Base-by-base conservation (phyloP, 2,888 invertebrate species). In the Bedellia somnulentella region DNA sequence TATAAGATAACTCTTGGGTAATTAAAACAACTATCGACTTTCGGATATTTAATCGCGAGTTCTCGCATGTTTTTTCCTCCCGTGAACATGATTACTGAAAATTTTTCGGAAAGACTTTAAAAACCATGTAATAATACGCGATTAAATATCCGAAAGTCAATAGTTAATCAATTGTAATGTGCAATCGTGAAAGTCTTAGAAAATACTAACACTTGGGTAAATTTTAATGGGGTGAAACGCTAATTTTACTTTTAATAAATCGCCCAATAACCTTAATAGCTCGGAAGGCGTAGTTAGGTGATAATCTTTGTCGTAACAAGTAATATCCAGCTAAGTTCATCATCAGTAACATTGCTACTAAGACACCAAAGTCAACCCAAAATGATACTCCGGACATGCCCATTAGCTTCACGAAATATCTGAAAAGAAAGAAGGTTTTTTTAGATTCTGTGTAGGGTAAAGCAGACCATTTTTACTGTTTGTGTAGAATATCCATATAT, bases 401-500 rank as follows among this genome's bases (percentile, higher is more conserved):
- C 78, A 89, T 83, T 15, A 84, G 71, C 40, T 80, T 77, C 8
- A 93, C 78, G 42, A 96, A 82, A 48, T 87, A 84, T n/a, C 73
- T 75, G 57, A 3, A 52, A 57, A 14, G 26, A 13, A 31, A 18
- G n/a, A 16, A 39, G 27, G 22, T 12, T 24, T 8, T 5, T 11
- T 9, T 15, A 29, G 23, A 29, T 2, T 14, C 9, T 18, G 9
- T 6, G 5, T 4, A 5, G 9, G 23, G 16, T 33, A 14, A 24
- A 23, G 27, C 9, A 27, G 12, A 24, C 14, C 27, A 26, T 12
- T 4, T 6, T 6, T 16, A 22, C 12, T 16, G 6, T 27, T 27
- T 9, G 16, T 14, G 18, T 8, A 9, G 18, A 18, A 9, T n/a
- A n/a, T n/a, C n/a, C n/a, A n/a, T n/a, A n/a, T n/a, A n/a, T n/a